phyloP scores from a whole-genome alignment of 1,140 invertebrate genomes.

The Meteorus sp. region DNA sequence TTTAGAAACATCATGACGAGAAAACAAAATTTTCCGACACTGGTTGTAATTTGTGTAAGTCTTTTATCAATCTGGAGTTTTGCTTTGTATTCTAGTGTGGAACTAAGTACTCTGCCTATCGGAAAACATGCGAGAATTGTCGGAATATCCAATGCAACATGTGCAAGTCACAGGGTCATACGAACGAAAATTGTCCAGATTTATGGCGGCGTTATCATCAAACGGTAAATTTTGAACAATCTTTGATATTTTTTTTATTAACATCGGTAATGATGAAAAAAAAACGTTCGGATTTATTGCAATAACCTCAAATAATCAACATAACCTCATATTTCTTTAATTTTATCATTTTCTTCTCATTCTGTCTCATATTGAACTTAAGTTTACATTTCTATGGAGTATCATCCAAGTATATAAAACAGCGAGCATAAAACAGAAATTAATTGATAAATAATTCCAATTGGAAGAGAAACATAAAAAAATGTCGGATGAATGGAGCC shows the following conservation, averaged over 20 bases:
- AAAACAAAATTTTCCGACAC: neutral
- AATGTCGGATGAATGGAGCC: too few relatives aligned
- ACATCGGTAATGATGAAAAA: too few relatives aligned
- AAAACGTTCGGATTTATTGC: too few relatives aligned
- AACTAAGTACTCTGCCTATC: constrained; percentile 61
- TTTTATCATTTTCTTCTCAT: too few relatives aligned
- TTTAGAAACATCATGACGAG: neutral
- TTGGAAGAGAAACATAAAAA: too few relatives aligned
- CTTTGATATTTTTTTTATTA: constrained; percentile 12
- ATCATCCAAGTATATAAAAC: too few relatives aligned
- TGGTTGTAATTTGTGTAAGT: neutral
- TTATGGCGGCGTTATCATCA: constrained; percentile 70
- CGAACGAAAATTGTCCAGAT: constrained; percentile 65
- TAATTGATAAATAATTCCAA: too few relatives aligned
- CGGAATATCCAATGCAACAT: constrained; percentile 58
- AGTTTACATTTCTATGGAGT: too few relatives aligned
- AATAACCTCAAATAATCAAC: too few relatives aligned
- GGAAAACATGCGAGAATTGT: constrained; percentile 64
- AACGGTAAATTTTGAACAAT: constrained; percentile 67
- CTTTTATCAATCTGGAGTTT: constrained; percentile 6
- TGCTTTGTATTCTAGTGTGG: constrained; percentile 64
- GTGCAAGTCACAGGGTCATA: constrained; percentile 65
- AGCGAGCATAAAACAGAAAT: too few relatives aligned
- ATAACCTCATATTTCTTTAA: too few relatives aligned
- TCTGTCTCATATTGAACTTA: too few relatives aligned